A percentile compares a stretch with the other conserved stretches of the same genome.
phyloP scores from a whole-genome alignment of 2,797 vertebrate species.

The Pseudomugil gertrudae region DNA sequence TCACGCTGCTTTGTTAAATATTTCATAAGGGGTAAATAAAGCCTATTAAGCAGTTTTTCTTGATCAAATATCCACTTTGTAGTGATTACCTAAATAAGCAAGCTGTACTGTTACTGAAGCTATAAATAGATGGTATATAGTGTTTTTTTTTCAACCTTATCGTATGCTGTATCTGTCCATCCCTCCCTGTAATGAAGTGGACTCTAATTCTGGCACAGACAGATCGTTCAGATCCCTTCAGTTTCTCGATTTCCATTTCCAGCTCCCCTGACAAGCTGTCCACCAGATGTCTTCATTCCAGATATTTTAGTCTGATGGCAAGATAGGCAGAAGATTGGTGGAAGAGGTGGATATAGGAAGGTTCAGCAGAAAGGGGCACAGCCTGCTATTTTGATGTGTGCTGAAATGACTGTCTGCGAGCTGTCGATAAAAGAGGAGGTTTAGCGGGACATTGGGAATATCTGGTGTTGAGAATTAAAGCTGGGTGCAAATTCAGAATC shows the following conservation, averaged over 20 bases:
- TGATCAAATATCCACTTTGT: constrained; percentile 26
- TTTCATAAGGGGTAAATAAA: constrained; percentile 23
- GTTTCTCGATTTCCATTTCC: constrained; percentile 76
- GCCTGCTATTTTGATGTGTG: constrained; percentile 45
- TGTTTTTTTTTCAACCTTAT: constrained; percentile 43
- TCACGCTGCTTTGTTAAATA: constrained; percentile 17
- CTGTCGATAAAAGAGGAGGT: constrained; percentile 46
- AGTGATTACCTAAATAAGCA: constrained; percentile 28
- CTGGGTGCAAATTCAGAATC: constrained; percentile 28
- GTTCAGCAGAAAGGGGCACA: constrained; percentile 38
- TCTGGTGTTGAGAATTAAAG: constrained; percentile 31
- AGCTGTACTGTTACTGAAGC: constrained; percentile 33
- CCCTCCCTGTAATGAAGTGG: constrained; percentile 71
- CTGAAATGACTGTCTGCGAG: constrained; percentile 34
- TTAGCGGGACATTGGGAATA: constrained; percentile 27
- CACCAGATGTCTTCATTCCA: constrained; percentile 75
- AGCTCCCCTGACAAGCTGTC: constrained; percentile 75
- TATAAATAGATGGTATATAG: constrained; percentile 52
- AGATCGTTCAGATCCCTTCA: constrained; percentile 72
- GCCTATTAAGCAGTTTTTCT: constrained; percentile 31
- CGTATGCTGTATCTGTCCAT: constrained; percentile 58
- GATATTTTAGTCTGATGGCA: constrained; percentile 76
- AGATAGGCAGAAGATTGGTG: constrained; percentile 68
- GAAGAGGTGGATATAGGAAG: constrained; percentile 29
- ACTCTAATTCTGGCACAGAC: constrained; percentile 73